Base-by-base conservation (phyloP, 2,888 invertebrate species). In the Dicyrtoma fusca region DNA sequence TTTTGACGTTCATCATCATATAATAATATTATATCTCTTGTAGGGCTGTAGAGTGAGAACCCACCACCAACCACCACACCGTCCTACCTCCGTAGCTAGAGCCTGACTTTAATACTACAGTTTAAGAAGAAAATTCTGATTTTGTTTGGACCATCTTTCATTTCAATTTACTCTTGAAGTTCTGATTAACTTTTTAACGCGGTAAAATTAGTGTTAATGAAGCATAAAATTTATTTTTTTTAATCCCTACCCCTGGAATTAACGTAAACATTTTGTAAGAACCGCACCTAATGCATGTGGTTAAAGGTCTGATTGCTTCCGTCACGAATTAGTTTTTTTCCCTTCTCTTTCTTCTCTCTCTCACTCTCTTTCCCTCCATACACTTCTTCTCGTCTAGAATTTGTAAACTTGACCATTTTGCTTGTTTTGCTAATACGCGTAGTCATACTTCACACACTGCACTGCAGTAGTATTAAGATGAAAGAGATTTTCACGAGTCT, bases 181-280 rank as follows among this genome's bases (percentile, higher is more conserved):
- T 21, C 57, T 68, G 68, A 68, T 68, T 68, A 68, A 68, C 26
- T 68, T 68, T 68, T 65, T 45, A 68, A 68, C 44, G 59, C 45
- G 59, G 34, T 25, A 45, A 26, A 44, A 47, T 57, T 57, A 68
- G 57, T 68, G 68, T 45, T 68, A 68, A 68, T 68, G 59, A 68
- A 68, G 57, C 68, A 53, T 66, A 66, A 66, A 66, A 66, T 66
- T 53, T 66, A 66, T 53, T 66, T 66, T 66, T 53, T 66, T 14
- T n/a, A n/a, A n/a, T n/a, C 53, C 34, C 34, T 34, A 34, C 34
- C n/a, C 66, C 66, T 66, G 25, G 26, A 53, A 66, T 42, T 42
- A 55, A 53, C 17, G 34, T 66, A 42, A 53, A 17, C 34, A 34
- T 34, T 34, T 34, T 34, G 34, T 34, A 34, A 34, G 34, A 34